Evolutionary conservation across 2,113 vertebrate species (phyloP), one percentile per base, ranked within the genome.

Genomic region (Mustela lutreola): DNA sequence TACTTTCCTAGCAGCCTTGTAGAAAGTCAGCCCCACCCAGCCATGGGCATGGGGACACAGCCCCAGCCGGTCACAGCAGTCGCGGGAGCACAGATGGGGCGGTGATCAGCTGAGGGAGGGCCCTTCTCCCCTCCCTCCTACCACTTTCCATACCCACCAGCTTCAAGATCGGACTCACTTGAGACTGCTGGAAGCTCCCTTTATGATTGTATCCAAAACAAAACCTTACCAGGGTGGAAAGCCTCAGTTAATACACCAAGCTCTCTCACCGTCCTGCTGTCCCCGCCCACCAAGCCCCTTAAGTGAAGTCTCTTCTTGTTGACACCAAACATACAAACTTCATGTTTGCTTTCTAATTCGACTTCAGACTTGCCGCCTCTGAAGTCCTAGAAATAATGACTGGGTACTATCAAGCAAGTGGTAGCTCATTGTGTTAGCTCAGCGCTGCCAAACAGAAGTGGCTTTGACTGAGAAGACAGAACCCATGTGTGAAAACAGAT

Each of bases 51-150:
- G 63, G 10, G 12, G 48, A n/a, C n/a, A 53, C 42, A 91, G 36
- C 56, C 19, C 73, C 33, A 24, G 36, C 21, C 56, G 26, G 4
- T 65, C 48, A 33, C 75, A 33, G 26, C 24, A 79, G 65, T 15
- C 39, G 24, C 85, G 50, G 24, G 33, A 70, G 24, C 39, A 53
- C 8, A 1, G 10, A 45, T n/a, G 26, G 4, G 56, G 33, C 15
- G 67, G 36, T 0, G 19, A 39, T 9, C 53, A 16, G 58, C 0
- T 0, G 0, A 6, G n/a, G 12, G 75, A n/a, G 9, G 18, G 26
- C 36, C 80, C 62, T 19, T 21, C 58, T 4, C 31, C 26, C 8
- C 33, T 33, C 53, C 16, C 1, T n/a, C n/a, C 14, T 26, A 24
- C 53, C 36, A 19, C 53, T 19, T 60, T 36, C 42, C 67, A 60